These are phyloP conservation scores for Charadrius vociferus DNA, from an alignment of 2,113 vertebrate genomes.

Conservation along the genomic window DNA sequence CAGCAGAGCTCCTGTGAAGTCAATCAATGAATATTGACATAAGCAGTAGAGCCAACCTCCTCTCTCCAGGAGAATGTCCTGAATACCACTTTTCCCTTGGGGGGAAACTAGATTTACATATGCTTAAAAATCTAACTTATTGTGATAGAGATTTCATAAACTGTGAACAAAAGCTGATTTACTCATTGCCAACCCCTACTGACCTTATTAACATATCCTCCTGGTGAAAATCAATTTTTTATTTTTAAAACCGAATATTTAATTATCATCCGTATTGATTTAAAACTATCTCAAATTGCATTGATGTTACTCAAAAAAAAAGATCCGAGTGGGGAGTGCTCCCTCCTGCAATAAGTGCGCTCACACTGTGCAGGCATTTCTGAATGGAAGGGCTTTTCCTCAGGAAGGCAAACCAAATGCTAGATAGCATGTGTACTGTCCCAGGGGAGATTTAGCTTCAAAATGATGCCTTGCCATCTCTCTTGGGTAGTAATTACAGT, in stretches of 20 bases:
- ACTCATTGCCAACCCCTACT: background rate
- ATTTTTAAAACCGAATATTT: slow-evolving; percentile 57
- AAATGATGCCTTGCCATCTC: background rate
- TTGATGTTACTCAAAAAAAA: background rate
- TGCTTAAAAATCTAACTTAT: background rate
- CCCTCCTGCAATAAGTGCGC: background rate
- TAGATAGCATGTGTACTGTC: background rate
- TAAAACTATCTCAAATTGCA: slow-evolving; percentile 18
- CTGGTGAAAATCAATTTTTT: slow-evolving; percentile 56
- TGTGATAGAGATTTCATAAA: slow-evolving; percentile 18
- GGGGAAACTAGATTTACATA: background rate
- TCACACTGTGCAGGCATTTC: background rate
- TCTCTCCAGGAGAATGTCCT: background rate
- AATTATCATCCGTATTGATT: slow-evolving; percentile 64
- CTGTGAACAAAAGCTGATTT: slow-evolving; percentile 42
- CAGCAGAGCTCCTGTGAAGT: background rate
- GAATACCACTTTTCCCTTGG: background rate
- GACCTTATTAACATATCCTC: slow-evolving; percentile 51
- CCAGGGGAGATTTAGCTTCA: background rate
- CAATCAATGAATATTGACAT: background rate
- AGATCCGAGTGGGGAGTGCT: background rate
- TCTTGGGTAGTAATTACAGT: background rate
- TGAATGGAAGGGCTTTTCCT: background rate
- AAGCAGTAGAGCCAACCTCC: background rate
- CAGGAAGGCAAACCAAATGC: background rate